Evolutionary conservation across 2,888 invertebrate genomes (phyloP), one percentile per base, ranked within the genome.

Genomic region (Thymelicus sylvestris): DNA sequence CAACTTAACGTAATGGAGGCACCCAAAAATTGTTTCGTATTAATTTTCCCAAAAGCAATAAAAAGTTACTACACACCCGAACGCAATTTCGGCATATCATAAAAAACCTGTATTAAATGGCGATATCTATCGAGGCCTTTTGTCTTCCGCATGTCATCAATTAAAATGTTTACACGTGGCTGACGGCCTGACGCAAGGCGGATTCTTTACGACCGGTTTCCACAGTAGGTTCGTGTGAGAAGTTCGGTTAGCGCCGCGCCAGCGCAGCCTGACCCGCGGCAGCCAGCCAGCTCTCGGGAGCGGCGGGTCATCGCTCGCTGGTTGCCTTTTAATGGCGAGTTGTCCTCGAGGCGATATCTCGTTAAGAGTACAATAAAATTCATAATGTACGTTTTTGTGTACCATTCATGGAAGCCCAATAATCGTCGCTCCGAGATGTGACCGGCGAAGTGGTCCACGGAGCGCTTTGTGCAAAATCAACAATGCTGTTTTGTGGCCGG

Each of bases 151-250:
- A 86, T 91, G 83, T 91, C 89, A 89, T 91, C 91, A 91, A 92
- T 92, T 92, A 91, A 91, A 90, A 92, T 91, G 81, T 92, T 91
- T 92, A 88, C 90, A 91, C 90, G 91, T 91, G 91, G 86, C 83
- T 90, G 90, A 89, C 87, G 90, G 91, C 85, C 83, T 90, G 90
- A 89, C 87, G 90, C 86, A 87, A 89, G 83, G 85, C 86, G 85
- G 84, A 91, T 91, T 90, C 89, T 86, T 87, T 75, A 72, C 74
- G 85, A 92, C 92, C 88, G 88, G 92, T 92, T 90, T 73, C 72
- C 76, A 87, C 87, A 90, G 88, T 90, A 84, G 87, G 83, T 86
- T 83, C 85, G 85, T 87, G 84, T 87, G 84, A 87, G 88, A 88
- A 84, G 86, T 86, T 86, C 75, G 85, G 81, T 82, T 86, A 89